Percentiles rank a stretch among this genome's conserved stretches.
Conservation (phyloP, 2,113 vertebrate genomes). For the Solea senegalensis region DNA sequence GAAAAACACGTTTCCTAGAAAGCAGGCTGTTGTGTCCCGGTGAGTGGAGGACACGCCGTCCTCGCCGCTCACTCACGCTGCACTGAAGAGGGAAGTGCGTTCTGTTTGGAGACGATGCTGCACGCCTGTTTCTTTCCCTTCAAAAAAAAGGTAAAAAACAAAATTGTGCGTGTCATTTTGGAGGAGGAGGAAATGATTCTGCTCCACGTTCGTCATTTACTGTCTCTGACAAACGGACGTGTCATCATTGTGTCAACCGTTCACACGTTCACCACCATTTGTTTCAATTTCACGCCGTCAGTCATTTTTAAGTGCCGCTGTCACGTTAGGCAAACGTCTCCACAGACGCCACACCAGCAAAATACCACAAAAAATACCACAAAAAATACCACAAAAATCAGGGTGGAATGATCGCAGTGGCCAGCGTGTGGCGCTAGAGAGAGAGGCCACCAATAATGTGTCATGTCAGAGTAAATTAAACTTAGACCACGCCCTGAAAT, state of each 20-base stretch:
- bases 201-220: constrained; percentile 5
- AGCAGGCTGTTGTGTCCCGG: not conserved
- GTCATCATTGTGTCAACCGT: constrained; percentile 26
- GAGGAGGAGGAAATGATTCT: not conserved
- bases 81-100: not conserved
- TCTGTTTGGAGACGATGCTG: not conserved
- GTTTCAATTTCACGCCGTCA: constrained; percentile 25
- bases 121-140: too few species aligned
- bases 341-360: not conserved
- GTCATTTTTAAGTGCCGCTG: not conserved
- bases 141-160: not conserved
- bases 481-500: not conserved
- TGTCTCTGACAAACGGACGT: constrained; percentile 16
- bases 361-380: not conserved
- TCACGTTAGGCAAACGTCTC: not conserved
- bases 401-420: too few species aligned
- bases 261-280: constrained; percentile 26
- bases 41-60: not conserved
- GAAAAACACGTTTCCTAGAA: constrained; percentile 27
- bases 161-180: not conserved
- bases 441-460: too few species aligned
- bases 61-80: not conserved
- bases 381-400: not conserved
- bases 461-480: too few species aligned
- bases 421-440: too few species aligned